Conservation (phyloP, 2,113 vertebrate species). For the Rissa tridactyla region DNA sequence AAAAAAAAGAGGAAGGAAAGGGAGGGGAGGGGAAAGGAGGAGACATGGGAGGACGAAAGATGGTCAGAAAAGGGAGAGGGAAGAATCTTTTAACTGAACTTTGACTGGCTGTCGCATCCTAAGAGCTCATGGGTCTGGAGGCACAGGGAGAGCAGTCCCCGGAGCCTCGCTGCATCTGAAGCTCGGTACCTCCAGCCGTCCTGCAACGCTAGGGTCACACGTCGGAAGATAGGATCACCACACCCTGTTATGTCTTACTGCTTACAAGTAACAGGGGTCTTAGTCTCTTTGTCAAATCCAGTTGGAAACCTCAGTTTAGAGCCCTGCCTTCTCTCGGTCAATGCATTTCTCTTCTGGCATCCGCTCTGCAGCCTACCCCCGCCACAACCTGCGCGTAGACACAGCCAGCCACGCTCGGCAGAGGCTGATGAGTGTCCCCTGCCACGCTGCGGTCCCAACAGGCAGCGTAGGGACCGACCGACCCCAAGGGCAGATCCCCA, state of each 20-base stretch:
- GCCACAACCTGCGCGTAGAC: background rate
- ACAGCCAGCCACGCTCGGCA: background rate
- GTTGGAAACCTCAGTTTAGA: background rate
- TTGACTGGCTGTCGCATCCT: constrained; percentile 34
- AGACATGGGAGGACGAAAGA: constrained; percentile 70
- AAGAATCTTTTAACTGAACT: constrained; percentile 68
- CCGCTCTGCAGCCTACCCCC: background rate
- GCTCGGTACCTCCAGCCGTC: background rate
- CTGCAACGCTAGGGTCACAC: constrained; percentile 1
- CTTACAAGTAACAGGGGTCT: constrained; percentile 58
- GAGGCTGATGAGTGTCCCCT: background rate
- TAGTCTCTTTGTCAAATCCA: constrained; percentile 17
- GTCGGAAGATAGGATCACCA: constrained; percentile 60
- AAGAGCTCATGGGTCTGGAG: background rate
- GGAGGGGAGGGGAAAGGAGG: constrained; percentile 65
- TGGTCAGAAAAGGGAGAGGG: constrained; percentile 71
- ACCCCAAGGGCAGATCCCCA: constrained; percentile 29
- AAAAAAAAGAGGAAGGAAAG: constrained; percentile 61
- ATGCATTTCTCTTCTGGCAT: background rate
- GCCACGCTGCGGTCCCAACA: background rate
- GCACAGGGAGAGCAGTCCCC: background rate
- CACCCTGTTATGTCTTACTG: constrained; percentile 71
- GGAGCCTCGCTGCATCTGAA: background rate
- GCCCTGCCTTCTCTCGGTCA: constrained; percentile 19
- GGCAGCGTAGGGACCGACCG: background rate